Conservation (phyloP, 2,113 vertebrate species). For the Sardina pilchardus region DNA sequence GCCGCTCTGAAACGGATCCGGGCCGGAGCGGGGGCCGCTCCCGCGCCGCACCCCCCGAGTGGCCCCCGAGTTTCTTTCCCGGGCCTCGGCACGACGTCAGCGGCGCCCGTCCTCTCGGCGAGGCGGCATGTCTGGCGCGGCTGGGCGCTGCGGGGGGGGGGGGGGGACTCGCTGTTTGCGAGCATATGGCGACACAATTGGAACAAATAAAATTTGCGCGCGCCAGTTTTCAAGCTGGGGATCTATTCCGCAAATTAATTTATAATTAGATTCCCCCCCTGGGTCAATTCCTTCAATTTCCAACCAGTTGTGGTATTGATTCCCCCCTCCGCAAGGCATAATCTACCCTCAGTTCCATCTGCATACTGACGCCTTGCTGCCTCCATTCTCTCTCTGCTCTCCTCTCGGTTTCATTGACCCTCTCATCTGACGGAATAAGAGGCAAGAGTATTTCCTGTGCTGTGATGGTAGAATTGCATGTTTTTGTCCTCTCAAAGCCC, state of each 20-base stretch:
- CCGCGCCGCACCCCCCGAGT: background rate
- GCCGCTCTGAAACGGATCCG: background rate
- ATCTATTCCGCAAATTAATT: slow-evolving; percentile 40
- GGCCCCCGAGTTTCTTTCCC: background rate
- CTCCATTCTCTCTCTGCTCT: background rate
- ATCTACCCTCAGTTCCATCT: background rate
- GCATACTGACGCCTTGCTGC: background rate
- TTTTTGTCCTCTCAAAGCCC: background rate
- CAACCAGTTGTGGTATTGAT: slow-evolving; percentile 31
- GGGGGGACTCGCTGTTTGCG: slow-evolving; percentile 4
- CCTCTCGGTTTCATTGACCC: background rate
- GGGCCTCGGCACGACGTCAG: background rate
- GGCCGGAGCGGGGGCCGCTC: background rate
- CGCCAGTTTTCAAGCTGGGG: slow-evolving; percentile 29
- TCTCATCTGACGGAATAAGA: background rate
- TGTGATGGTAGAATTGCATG: background rate
- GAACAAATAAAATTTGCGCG: slow-evolving; percentile 35
- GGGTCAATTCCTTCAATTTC: slow-evolving; percentile 34
- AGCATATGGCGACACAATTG: slow-evolving; percentile 48
- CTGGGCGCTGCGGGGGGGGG: background rate
- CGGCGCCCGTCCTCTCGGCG: background rate
- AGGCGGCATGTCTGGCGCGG: background rate
- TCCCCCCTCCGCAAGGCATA: slow-evolving; percentile 8
- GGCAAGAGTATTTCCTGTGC: background rate
- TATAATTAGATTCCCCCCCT: slow-evolving; percentile 31